phyloP scores from a whole-genome alignment of 64 coral and sea anemone genomes.

The Astreopora myriophthalma region DNA sequence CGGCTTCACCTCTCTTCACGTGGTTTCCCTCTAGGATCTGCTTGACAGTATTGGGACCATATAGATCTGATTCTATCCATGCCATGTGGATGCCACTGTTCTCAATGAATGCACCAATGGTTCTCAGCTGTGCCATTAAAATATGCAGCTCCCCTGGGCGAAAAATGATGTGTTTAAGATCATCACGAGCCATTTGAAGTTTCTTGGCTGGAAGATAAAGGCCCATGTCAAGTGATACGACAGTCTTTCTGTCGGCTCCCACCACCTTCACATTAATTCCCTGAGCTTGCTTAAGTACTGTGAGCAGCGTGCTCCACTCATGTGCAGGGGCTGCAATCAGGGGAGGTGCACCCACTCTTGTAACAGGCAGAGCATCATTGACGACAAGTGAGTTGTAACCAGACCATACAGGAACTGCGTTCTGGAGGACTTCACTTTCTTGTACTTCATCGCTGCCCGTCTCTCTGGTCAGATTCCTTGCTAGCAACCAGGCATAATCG shows the following conservation, averaged over 20 bases:
- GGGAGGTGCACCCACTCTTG: background rate
- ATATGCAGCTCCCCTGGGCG: too few relatives aligned
- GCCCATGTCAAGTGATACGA: background rate
- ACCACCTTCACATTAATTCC: too few relatives aligned
- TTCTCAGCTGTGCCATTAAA: conserved; percentile 15
- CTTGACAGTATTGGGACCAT: too few relatives aligned
- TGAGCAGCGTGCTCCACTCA: background rate
- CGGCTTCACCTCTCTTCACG: too few relatives aligned
- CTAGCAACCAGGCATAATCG: conserved; percentile 42
- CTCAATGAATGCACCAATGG: conserved; percentile 35
- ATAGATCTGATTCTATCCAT: conserved; percentile 57
- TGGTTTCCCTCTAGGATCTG: too few relatives aligned
- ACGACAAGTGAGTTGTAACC: too few relatives aligned
- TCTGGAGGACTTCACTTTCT: too few relatives aligned
- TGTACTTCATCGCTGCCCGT: too few relatives aligned
- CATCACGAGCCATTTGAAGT: background rate
- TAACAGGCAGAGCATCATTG: background rate
- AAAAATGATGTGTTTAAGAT: background rate
- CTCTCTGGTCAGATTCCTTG: too few relatives aligned
- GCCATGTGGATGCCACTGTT: conserved; percentile 52
- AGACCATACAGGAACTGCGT: too few relatives aligned
- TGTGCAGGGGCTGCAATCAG: background rate
- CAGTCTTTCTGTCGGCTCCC: background rate
- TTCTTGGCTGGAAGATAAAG: conserved; percentile 5
- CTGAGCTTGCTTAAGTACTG: too few relatives aligned